Evolutionary conservation across 1,140 invertebrate genomes (phyloP), one percentile per base, ranked within the genome.

Genomic region (Solenopsis fugax): DNA sequence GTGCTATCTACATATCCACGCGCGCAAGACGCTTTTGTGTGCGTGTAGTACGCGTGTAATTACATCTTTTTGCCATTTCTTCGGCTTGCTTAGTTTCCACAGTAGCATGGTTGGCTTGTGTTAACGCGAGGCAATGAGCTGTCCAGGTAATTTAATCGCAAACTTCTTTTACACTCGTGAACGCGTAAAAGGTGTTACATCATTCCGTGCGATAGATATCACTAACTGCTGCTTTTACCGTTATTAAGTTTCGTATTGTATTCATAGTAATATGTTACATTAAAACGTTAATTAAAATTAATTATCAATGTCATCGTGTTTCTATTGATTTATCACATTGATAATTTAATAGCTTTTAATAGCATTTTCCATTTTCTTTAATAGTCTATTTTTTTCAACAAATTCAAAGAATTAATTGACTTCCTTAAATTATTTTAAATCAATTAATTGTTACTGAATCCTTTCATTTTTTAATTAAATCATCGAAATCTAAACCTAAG

Each of bases 201-300:
- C 45, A 78, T n/a, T 52, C 29, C 18, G n/a, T 21, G 64, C 58
- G 41, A 5, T 37, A 24, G 5, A 41, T 58, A 18, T 58, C 65
- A 16, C 21, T 37, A 37, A 67, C 16, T 37, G 16, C 13, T 37
- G 48, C 34, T 37, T 52, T 37, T 54, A 41, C 5, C 12, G 34
- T 64, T 78, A 50, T 56, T 69, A 21, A 50, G n/a, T 4, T 13
- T 48, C 18, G 13, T 29, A 58, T 60, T 56, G 16, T 71, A 34
- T 85, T 85, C 48, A 9, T 64, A 34, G 37, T 41, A 48, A 9
- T n/a, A 12, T 71, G 65, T 85, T 56, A 67, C 72, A 34, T 85
- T 50, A 67, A 64, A 34, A 48, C 50, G 29, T 13, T 86, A 89
- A 76, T 89, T 86, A 81, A 89, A 86, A 9, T 18, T 86, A 88